Conservation (phyloP, 2,113 vertebrate genomes). For the Nothocercus nigrocapillus region DNA sequence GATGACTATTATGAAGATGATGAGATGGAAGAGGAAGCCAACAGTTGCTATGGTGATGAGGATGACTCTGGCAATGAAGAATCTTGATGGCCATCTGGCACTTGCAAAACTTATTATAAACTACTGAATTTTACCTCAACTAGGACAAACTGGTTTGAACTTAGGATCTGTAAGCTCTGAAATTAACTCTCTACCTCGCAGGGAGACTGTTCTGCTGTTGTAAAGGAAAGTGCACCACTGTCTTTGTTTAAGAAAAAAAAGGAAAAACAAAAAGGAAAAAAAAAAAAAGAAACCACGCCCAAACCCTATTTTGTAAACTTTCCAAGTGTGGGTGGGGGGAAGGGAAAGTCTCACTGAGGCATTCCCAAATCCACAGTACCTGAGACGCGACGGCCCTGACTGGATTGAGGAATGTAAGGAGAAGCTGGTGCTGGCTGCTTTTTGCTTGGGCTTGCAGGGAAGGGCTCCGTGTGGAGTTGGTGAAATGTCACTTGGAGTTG, state of each 20-base stretch:
- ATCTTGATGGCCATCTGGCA: slow-evolving; percentile 80
- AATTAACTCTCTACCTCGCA: slow-evolving; percentile 73
- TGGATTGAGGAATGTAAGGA: not conserved
- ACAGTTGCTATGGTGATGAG: slow-evolving; percentile 89
- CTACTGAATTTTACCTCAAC: slow-evolving; percentile 74
- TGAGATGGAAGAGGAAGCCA: slow-evolving; percentile 86
- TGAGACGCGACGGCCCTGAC: not conserved
- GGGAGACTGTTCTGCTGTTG: slow-evolving; percentile 49
- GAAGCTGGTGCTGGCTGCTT: not conserved
- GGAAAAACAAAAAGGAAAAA: not conserved
- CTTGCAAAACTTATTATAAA: slow-evolving; percentile 41
- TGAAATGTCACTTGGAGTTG: not conserved
- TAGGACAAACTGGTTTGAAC: slow-evolving; percentile 62
- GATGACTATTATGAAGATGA: slow-evolving; percentile 94
- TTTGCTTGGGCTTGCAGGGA: not conserved
- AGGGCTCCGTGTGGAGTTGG: not conserved
- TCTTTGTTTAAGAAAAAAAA: not conserved
- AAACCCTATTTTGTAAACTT: slow-evolving; percentile 24
- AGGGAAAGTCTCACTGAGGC: rapidly evolving
- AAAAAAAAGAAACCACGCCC: not conserved
- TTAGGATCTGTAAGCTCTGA: slow-evolving; percentile 55
- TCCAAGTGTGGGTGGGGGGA: not conserved
- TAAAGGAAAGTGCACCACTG: slow-evolving; percentile 1
- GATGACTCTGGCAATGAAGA: slow-evolving; percentile 92
- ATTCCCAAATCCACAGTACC: not conserved